Conservation (phyloP, 2,888 invertebrate genomes). For the Lycia hirtaria region DNA sequence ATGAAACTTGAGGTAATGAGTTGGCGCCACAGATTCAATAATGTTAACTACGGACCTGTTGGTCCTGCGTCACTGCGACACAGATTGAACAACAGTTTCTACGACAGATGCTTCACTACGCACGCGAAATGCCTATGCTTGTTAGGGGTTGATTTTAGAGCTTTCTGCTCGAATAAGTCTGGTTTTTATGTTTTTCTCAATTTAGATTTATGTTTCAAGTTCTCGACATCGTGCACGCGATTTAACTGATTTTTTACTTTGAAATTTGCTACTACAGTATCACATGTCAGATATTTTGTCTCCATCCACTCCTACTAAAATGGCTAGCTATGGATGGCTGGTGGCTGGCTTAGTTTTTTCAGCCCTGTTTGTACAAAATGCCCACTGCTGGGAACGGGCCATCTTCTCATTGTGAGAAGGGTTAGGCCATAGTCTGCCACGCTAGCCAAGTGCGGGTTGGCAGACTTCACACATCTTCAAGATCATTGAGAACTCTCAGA, state of each 20-base stretch:
- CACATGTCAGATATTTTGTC: too few species aligned
- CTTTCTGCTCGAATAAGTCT: background rate
- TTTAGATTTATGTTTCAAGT: background rate
- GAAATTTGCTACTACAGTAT: background rate
- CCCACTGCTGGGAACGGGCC: too few species aligned
- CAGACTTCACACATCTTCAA: too few species aligned
- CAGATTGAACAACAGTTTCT: background rate
- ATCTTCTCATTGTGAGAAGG: too few species aligned
- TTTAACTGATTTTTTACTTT: background rate
- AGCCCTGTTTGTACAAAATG: too few species aligned
- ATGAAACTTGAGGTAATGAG: constrained; percentile 42
- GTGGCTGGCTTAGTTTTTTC: too few species aligned
- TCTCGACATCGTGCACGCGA: background rate
- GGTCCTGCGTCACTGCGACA: background rate
- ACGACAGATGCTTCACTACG: background rate
- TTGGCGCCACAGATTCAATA: constrained; percentile 3
- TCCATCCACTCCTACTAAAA: too few species aligned
- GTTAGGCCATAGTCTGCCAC: too few species aligned
- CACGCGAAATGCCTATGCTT: background rate
- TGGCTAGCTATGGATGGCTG: too few species aligned
- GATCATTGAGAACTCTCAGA: too few species aligned
- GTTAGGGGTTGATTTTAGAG: background rate
- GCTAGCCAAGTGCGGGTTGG: too few species aligned
- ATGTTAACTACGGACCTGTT: background rate
- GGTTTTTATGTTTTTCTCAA: background rate